A percentile compares a stretch with the other conserved stretches of the same genome.
phyloP scores from a whole-genome alignment of 2,888 invertebrate species.

The Drosophila robusta region DNA sequence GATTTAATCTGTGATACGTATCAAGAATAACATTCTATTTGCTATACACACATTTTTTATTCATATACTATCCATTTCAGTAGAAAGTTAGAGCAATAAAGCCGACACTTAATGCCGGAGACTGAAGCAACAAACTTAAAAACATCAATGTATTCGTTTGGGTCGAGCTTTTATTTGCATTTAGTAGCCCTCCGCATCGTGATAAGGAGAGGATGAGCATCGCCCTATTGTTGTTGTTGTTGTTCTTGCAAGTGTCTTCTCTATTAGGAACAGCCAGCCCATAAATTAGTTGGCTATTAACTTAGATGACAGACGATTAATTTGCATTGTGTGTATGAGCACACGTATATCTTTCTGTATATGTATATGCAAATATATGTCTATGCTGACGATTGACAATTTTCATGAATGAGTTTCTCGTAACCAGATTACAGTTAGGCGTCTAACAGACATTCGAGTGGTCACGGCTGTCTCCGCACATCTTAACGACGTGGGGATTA shows the following conservation, averaged over 20 bases:
- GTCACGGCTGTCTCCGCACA: constrained; percentile 26
- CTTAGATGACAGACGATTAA: constrained; percentile 25
- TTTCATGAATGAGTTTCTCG: constrained; percentile 45
- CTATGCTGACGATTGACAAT: constrained; percentile 15
- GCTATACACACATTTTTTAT: neutral
- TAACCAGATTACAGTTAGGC: constrained; percentile 29
- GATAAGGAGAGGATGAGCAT: constrained; percentile 22
- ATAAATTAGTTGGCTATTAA: constrained; percentile 30
- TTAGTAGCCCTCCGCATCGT: constrained; percentile 1
- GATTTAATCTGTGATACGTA: too few species aligned
- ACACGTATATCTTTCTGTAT: neutral
- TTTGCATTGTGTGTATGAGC: constrained; percentile 13
- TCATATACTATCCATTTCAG: neutral
- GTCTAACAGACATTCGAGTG: constrained; percentile 7
- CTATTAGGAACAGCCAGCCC: constrained; percentile 5
- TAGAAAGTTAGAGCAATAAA: neutral
- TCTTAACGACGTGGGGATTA: constrained; percentile 6
- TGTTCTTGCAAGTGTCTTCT: too few species aligned
- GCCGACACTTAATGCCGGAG: constrained; percentile 42
- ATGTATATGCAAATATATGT: neutral
- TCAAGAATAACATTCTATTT: too few species aligned
- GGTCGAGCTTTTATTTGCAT: constrained; percentile 8
- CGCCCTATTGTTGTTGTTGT: neutral
- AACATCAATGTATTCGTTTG: constrained; percentile 16
- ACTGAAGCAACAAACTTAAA: constrained; percentile 60